Conservation (phyloP, 2,888 invertebrate genomes). For the Atherix ibis region DNA sequence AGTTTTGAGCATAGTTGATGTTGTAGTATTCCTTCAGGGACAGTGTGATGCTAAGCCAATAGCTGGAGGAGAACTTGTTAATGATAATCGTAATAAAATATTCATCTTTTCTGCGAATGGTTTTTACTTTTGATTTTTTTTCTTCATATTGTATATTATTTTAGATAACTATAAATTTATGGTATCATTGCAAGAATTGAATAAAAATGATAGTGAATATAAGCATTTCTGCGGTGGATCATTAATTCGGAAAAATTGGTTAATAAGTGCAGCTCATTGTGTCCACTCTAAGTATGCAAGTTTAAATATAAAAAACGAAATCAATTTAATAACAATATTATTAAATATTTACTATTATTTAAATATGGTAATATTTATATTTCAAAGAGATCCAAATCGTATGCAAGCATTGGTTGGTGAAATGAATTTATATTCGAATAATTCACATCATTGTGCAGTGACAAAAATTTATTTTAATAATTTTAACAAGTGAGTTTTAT, state of each 20-base stretch:
- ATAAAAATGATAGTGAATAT: slow-evolving; percentile 9
- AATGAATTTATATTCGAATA: background rate
- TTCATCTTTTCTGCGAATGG: slow-evolving; percentile 18
- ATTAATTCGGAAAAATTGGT: slow-evolving; percentile 22
- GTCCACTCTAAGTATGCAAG: slow-evolving; percentile 24
- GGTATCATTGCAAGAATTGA: slow-evolving; percentile 25
- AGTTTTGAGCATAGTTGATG: too few relatives aligned
- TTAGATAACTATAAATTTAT: slow-evolving; percentile 21
- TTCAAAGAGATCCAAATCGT: background rate
- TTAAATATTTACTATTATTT: too few relatives aligned
- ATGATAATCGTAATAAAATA: too few relatives aligned
- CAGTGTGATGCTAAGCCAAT: too few relatives aligned
- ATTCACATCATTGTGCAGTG: too few relatives aligned
- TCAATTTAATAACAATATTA: too few relatives aligned
- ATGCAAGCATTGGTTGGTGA: background rate
- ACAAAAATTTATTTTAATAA: too few relatives aligned
- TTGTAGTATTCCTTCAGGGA: too few relatives aligned
- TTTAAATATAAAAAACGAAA: too few relatives aligned
- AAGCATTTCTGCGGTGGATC: slow-evolving; percentile 31
- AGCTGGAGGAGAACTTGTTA: too few relatives aligned
- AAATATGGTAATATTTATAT: too few relatives aligned
- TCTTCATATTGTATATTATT: background rate
- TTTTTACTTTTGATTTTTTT: background rate
- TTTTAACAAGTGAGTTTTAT: too few relatives aligned
- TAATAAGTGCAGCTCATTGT: slow-evolving; percentile 28